Evolutionary conservation across 1,140 invertebrate species (phyloP), one percentile per base, ranked within the genome.

Genomic region (Pseudomyrmex sp.): DNA sequence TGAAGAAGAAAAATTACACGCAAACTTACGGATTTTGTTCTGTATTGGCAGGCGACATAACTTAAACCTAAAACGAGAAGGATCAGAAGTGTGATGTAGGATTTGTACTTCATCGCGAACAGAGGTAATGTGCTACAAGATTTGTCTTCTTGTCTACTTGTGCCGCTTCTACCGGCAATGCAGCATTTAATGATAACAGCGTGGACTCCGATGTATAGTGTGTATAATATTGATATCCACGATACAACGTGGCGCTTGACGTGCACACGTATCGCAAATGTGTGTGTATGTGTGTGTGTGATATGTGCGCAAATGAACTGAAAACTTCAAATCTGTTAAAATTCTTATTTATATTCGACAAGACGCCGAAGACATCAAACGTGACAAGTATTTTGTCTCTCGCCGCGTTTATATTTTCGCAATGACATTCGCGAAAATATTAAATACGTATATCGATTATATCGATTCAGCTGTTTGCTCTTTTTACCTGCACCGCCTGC

Each of bases 11-110:
- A 63, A 26, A 50, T 35, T 26, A 61, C 10, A 54, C 18, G 50
- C 1, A 65, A 63, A 61, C 93, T 94, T 56, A 94, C 93, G 68
- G 89, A 90, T 92, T 93, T 94, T 13, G 89, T 89, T 23, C 91
- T 91, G 52, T 93, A 93, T 77, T 93, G 93, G 54, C 90, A 91
- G 10, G 52, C 68, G 26, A 86, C 92, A 89, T 92, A 50, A 58
- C 87, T 85, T 44, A 91, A 75, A 69, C 87, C 90, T 65, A 91
- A 66, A 61, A 93, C 15, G 44, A 92, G 70, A 20, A 92, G 12
- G n/a, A 83, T 85, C 7, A 93, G 65, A 7, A 91, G 77, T 56
- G 86, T 83, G 73, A 91, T 76, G 75, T 66, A 83, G 59, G 85
- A 85, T 76, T 88, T 89, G 44, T 68, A 91, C 86, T 86, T 89